A percentile compares a stretch with the other conserved stretches of the same genome.
Conservation (phyloP, 2,797 vertebrate species). For the Danio tinwini region DNA sequence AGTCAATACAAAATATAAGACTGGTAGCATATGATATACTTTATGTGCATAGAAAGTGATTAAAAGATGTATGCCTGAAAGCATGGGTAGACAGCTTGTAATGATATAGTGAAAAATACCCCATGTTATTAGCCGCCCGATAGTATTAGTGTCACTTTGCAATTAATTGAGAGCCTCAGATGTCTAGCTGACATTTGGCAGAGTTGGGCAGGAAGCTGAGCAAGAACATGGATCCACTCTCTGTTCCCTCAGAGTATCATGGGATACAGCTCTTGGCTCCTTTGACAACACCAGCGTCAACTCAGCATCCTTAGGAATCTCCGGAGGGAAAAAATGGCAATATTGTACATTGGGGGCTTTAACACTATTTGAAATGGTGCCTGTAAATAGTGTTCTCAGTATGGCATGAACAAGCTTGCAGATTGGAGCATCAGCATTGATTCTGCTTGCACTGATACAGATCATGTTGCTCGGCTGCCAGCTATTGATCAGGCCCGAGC, state of each 20-base stretch:
- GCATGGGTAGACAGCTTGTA: not conserved
- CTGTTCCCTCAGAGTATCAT: not conserved
- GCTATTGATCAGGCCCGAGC: slow-evolving; percentile 77
- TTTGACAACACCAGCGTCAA: slow-evolving; percentile 12
- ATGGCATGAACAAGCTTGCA: slow-evolving; percentile 73
- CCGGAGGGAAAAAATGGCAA: slow-evolving; percentile 5
- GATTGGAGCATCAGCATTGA: slow-evolving; percentile 73
- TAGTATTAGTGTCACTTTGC: not conserved
- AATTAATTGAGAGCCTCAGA: slow-evolving; percentile 1
- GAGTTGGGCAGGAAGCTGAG: slow-evolving; percentile 13
- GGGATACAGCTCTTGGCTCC: slow-evolving; percentile 1
- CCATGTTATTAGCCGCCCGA: not conserved
- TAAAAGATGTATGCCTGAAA: not conserved
- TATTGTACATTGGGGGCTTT: slow-evolving; percentile 3
- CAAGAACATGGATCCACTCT: not conserved
- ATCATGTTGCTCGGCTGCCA: slow-evolving; percentile 81
- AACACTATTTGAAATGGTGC: slow-evolving; percentile 56
- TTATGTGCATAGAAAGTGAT: no score
- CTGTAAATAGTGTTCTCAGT: slow-evolving; percentile 59
- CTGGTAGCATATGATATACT: no score
- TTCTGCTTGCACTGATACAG: slow-evolving; percentile 79
- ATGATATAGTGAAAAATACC: not conserved
- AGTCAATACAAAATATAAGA: no score
- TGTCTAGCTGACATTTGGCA: slow-evolving; percentile 20
- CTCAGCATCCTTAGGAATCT: not conserved